These are phyloP conservation scores for Heliconius melpomene DNA, from an alignment of 1,140 invertebrate species.

Conservation along the genomic window DNA sequence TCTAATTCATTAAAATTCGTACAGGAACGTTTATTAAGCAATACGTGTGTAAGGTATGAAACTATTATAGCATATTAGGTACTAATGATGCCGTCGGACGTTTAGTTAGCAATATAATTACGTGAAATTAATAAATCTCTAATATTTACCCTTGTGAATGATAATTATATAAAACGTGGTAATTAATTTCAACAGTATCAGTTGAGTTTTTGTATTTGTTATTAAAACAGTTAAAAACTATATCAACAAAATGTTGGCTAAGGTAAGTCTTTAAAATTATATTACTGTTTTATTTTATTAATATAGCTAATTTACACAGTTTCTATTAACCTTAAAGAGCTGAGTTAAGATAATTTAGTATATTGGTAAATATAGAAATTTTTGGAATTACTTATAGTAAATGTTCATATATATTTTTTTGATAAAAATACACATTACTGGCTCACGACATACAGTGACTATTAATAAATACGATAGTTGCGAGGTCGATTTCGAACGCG, in stretches of 20 bases:
- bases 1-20: background rate
- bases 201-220: background rate
- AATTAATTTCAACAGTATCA: background rate
- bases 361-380: too few species aligned
- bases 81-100: constrained; percentile 4
- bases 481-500: too few species aligned
- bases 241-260: background rate
- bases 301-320: too few species aligned
- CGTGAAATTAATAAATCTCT: background rate
- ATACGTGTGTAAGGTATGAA: background rate
- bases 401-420: too few species aligned
- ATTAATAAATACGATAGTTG: too few species aligned
- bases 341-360: too few species aligned
- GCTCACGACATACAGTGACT: too few species aligned
- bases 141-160: background rate
- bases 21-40: background rate
- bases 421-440: too few species aligned
- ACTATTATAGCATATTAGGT: constrained; percentile 7
- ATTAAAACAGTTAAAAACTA: background rate
- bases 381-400: too few species aligned
- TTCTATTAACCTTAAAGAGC: too few species aligned
- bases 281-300: background rate
- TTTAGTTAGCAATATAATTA: too few species aligned
- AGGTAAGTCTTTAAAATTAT: background rate
- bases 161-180: background rate